Conservation (phyloP, 2,888 invertebrate genomes). For the Aleiodes alternator region DNA sequence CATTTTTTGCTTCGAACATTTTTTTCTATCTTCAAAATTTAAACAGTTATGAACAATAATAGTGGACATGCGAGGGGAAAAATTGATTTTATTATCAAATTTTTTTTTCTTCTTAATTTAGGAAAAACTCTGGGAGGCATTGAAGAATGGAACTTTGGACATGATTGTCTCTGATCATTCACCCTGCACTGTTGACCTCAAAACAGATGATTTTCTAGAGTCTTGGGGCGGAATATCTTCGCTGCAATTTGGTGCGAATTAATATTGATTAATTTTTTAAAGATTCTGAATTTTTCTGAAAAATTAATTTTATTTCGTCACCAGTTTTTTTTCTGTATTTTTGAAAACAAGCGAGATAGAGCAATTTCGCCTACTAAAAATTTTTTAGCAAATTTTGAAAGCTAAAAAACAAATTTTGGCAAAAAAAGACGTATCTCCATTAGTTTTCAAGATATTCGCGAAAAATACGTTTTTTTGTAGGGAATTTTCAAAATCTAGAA, state of each 20-base stretch:
- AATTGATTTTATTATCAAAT: neutral
- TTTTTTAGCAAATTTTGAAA: too few species aligned
- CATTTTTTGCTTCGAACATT: neutral
- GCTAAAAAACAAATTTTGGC: too few species aligned
- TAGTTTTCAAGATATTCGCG: too few species aligned
- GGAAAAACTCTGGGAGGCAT: constrained; percentile 81
- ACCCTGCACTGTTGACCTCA: constrained; percentile 65
- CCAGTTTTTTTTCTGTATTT: too few species aligned
- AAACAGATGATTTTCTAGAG: constrained; percentile 79
- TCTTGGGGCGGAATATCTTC: constrained; percentile 87
- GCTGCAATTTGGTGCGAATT: constrained; percentile 81
- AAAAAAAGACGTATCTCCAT: too few species aligned
- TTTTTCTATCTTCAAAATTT: neutral
- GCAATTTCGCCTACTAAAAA: too few species aligned
- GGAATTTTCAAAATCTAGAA: too few species aligned
- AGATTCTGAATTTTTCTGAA: neutral
- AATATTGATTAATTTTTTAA: constrained; percentile 2
- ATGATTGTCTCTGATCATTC: constrained; percentile 73
- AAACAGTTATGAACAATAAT: too few species aligned
- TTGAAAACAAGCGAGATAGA: too few species aligned
- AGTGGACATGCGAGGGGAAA: neutral
- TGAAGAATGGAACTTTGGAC: constrained; percentile 79
- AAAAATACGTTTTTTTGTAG: too few species aligned
- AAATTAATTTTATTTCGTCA: too few species aligned
- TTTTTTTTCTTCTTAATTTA: constrained; percentile 63